Evolutionary conservation across 1,140 invertebrate genomes (phyloP), one percentile per base, ranked within the genome.

Genomic region (Drosophila gunungcola): DNA sequence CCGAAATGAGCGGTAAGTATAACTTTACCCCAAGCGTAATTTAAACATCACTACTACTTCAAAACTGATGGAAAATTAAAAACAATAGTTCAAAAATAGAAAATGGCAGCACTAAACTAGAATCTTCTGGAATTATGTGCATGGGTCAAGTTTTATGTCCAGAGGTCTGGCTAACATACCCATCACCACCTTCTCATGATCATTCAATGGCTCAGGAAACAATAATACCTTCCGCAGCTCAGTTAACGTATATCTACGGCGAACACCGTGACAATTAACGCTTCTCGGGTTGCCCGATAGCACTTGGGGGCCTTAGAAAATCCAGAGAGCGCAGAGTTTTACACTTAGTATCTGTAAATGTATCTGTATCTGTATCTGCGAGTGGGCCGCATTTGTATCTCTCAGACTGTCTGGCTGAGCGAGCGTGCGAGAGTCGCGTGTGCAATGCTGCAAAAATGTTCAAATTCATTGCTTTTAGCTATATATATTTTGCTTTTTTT

Each of bases 391-490:
- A 41, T 39, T 57, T 46, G 61, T 73, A 69, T 80, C 81, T 85
- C 81, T 78, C 81, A 65, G 80, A 80, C 77, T 74, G 73, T 80
- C 73, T 86, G 82, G 78, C 69, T 72, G 46, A 67, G 75, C 45
- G 68, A 73, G 63, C 83, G 84, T 65, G 84, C 84, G 80, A 77
- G 84, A 80, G 80, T 88, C 84, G 84, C 84, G 84, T 89, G 84
- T 88, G 84, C 84, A 88, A 80, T 83, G 84, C 83, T 89, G 83
- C 80, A 88, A 88, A 76, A 88, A 88, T 80, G 76, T 89, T 89
- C 73, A 88, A 89, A 88, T 77, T 83, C 84, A 76, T 82, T 86
- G 63, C 55, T 68, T 29, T 83, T 76, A 34, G 49, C 36, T 27
- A 80, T 54, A 62, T 48, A 39, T 45, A 38, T 53, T 52, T 63